phyloP scores from a whole-genome alignment of 2,888 invertebrate species.

The Aethes cnicana region DNA sequence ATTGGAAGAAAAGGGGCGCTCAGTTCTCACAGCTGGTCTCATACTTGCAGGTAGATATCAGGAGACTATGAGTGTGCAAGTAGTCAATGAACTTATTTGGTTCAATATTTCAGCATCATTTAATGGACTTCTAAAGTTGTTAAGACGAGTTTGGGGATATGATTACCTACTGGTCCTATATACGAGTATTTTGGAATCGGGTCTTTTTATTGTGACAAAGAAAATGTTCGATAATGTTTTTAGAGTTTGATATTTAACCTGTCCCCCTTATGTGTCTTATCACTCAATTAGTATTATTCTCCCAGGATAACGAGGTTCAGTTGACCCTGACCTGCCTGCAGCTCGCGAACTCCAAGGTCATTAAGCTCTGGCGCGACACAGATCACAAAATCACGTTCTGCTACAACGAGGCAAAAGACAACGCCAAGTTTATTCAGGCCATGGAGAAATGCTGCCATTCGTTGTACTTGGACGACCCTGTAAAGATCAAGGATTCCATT shows the following conservation, averaged over 20 bases:
- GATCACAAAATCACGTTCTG: conserved; percentile 96
- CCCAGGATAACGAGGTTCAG: conserved; percentile 87
- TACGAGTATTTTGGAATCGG: no score
- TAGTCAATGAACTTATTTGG: no score
- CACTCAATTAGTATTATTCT: no score
- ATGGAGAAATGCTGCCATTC: conserved; percentile 97
- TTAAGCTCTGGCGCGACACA: conserved; percentile 91
- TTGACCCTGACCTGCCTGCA: conserved; percentile 89
- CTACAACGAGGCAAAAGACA: conserved; percentile 97
- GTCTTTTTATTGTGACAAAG: no score
- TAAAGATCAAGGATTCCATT: conserved; percentile 94
- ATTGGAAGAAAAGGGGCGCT: conserved; percentile 97
- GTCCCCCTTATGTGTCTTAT: no score
- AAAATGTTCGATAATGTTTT: no score
- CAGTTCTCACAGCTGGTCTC: conserved; percentile 94
- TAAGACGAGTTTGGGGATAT: no score
- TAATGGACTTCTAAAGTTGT: no score
- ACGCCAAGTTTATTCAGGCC: conserved; percentile 94
- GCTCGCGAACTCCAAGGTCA: conserved; percentile 89
- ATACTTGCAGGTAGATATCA: conserved; percentile 87
- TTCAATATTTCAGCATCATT: no score
- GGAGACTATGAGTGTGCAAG: no score
- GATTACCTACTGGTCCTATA: no score
- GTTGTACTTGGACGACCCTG: conserved; percentile 95
- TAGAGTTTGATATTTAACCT: no score